phyloP scores from a whole-genome alignment of 1,140 invertebrate genomes.

The Asbolus verrucosus region DNA sequence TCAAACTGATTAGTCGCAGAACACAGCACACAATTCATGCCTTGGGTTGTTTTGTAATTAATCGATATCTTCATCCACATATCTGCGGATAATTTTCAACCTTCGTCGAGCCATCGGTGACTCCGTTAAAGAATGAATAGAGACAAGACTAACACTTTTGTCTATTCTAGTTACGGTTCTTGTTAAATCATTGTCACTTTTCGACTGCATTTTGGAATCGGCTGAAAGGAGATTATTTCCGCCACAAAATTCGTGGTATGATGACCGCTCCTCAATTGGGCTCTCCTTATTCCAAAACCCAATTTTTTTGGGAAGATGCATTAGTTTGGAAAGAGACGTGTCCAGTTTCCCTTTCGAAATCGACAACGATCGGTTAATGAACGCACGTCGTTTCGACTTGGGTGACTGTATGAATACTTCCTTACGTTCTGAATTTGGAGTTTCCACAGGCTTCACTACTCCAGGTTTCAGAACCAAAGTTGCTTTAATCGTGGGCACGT shows the following conservation, averaged over 20 bases:
- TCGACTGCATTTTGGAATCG: constrained; percentile 52
- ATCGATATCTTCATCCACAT: constrained; percentile 56
- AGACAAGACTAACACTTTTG: constrained; percentile 48
- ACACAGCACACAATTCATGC: constrained; percentile 41
- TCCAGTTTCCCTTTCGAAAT: constrained; percentile 39
- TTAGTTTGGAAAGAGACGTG: constrained; percentile 51
- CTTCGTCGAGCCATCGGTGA: constrained; percentile 55
- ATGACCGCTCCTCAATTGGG: constrained; percentile 48
- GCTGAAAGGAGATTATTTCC: neutral
- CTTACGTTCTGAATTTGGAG: constrained; percentile 49
- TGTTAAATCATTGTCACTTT: constrained; percentile 50
- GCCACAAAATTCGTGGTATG: constrained; percentile 48
- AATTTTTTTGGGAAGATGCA: constrained; percentile 55
- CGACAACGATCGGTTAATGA: constrained; percentile 22
- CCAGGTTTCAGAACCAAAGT: constrained; percentile 62
- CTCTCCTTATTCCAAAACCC: no score
- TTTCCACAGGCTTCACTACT: constrained; percentile 55
- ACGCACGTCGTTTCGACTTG: constrained; percentile 54
- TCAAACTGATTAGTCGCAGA: constrained; percentile 2
- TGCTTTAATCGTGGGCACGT: constrained; percentile 58
- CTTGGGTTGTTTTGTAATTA: constrained; percentile 28
- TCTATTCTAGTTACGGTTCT: constrained; percentile 4
- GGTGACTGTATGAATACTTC: constrained; percentile 59
- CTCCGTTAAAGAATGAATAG: constrained; percentile 49
- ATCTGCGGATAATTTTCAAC: constrained; percentile 56